Evolutionary conservation across 2,888 invertebrate genomes (phyloP).

Genomic region (Eupithecia abbreviata): DNA sequence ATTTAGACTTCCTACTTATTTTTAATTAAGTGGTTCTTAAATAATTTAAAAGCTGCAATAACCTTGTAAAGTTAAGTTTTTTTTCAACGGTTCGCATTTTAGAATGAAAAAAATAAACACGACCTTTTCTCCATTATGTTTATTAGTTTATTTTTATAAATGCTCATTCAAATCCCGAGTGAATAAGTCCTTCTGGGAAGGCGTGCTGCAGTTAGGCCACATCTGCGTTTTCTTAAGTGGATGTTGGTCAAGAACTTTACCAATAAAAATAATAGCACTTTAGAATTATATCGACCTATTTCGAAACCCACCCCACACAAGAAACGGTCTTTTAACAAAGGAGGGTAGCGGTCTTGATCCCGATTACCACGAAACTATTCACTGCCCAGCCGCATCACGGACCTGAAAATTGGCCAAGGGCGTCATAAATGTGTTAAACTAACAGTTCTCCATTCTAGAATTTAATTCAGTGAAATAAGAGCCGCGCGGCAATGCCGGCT

Average conservation of each 20-base stretch:
- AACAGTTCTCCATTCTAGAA: background rate
- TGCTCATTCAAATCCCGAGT: background rate
- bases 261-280: no score
- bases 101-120: background rate
- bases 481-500: background rate
- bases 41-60: background rate
- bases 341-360: background rate
- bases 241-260: no score
- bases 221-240: no score
- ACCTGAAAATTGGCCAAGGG: background rate
- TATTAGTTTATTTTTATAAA: background rate
- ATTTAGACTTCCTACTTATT: background rate
- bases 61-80: background rate
- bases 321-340: background rate
- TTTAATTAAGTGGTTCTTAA: constrained; percentile 1
- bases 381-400: background rate
- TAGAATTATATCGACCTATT: background rate
- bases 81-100: background rate
- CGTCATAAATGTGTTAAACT: background rate
- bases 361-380: background rate
- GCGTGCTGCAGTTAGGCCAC: no score
- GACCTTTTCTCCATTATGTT: background rate
- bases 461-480: background rate
- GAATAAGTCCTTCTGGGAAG: no score
- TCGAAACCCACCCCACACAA: background rate